Conservation (phyloP, 2,888 invertebrate genomes). For the Caenorhabditis angaria region DNA sequence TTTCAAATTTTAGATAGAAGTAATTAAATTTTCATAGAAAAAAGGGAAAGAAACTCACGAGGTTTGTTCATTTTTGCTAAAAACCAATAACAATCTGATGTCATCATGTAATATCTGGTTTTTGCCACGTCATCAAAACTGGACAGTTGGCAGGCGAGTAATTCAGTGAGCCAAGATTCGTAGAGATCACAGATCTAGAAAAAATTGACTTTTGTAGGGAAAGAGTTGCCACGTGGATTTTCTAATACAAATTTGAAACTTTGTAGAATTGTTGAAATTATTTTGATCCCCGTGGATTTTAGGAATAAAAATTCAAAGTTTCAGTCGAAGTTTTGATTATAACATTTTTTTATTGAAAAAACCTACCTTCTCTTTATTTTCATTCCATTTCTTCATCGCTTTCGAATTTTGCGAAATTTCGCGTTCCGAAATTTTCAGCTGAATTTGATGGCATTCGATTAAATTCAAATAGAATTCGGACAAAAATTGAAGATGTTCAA, state of each 20-base stretch:
- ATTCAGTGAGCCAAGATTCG: slow-evolving; percentile 7
- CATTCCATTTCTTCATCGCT: slow-evolving; percentile 6
- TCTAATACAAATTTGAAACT: not conserved
- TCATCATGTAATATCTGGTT: slow-evolving; percentile 15
- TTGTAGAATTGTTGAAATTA: not conserved
- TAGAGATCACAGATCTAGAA: slow-evolving; percentile 13
- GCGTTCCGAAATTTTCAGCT: slow-evolving; percentile 2
- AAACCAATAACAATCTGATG: slow-evolving; percentile 13
- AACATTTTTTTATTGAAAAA: not conserved
- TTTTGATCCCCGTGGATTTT: not conserved
- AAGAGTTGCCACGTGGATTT: not conserved
- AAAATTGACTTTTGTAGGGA: not conserved
- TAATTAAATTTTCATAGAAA: not conserved
- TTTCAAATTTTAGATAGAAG: not conserved
- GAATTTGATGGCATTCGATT: slow-evolving; percentile 8
- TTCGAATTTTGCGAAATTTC: not conserved
- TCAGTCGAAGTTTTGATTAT: not conserved
- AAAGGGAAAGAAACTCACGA: not conserved
- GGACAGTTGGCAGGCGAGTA: not conserved
- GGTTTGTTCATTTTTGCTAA: slow-evolving; percentile 13
- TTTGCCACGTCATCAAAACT: slow-evolving; percentile 8
- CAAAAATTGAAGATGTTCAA: slow-evolving; percentile 13
- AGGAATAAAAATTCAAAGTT: too few relatives aligned
- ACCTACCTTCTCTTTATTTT: slow-evolving; percentile 8
- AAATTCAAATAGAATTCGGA: slow-evolving; percentile 26